phyloP scores from a whole-genome alignment of 2,113 vertebrate genomes.

The Cheilinus undulatus region DNA sequence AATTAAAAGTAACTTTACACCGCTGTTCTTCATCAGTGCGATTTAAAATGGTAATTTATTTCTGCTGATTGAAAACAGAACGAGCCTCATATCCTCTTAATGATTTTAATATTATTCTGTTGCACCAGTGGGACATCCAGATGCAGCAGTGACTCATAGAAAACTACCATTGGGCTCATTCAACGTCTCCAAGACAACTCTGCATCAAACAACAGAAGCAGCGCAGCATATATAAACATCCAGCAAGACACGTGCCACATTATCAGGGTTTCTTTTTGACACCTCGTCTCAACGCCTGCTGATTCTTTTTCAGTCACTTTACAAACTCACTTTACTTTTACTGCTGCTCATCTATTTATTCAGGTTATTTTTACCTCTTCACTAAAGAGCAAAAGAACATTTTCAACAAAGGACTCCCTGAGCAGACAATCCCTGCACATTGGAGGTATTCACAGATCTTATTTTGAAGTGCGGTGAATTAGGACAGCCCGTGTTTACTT shows the following conservation, averaged over 20 bases:
- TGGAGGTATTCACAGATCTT: neutral
- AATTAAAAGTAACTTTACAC: neutral
- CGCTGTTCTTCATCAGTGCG: neutral
- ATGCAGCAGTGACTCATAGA: constrained; percentile 7
- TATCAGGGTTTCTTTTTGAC: no score
- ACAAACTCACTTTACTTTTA: no score
- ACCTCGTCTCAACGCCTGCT: no score
- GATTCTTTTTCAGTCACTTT: no score
- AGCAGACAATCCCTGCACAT: neutral
- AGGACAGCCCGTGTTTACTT: constrained; percentile 11
- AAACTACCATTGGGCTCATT: neutral
- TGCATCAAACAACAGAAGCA: neutral
- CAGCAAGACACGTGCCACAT: no score
- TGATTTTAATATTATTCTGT: neutral
- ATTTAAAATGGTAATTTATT: neutral
- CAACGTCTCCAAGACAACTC: neutral
- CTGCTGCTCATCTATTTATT: no score
- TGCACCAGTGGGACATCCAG: neutral
- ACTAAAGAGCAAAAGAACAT: no score
- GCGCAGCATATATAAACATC: neutral
- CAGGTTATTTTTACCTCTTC: no score
- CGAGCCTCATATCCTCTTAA: neutral
- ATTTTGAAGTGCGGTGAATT: neutral
- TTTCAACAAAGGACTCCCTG: no score
- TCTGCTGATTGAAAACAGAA: neutral